Percentiles rank a stretch among this genome's conserved stretches.
These are phyloP conservation scores for Portevinia maculata DNA, from an alignment of 2,888 invertebrate species.

Conservation along the genomic window DNA sequence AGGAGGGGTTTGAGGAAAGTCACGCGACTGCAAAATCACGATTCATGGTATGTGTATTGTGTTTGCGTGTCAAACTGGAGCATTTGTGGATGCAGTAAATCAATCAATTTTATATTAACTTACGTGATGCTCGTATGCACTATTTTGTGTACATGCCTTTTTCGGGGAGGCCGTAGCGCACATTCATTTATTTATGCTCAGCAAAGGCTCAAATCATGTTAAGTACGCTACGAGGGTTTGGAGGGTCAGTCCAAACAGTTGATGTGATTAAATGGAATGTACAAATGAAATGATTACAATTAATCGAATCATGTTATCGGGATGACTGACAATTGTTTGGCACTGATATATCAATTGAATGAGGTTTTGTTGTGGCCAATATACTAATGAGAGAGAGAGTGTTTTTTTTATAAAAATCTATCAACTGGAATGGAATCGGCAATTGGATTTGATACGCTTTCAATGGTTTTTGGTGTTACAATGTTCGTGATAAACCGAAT, in stretches of 20 bases:
- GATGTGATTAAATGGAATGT: conserved; percentile 66
- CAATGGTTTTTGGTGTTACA: no score
- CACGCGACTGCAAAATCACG: conserved; percentile 61
- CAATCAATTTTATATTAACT: conserved; percentile 72
- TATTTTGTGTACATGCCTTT: no score
- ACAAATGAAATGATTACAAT: conserved; percentile 64
- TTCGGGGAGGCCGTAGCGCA: neutral
- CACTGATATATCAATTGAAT: conserved; percentile 36
- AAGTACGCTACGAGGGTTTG: conserved; percentile 15
- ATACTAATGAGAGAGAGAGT: neutral
- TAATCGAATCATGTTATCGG: conserved; percentile 60
- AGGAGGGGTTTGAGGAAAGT: conserved; percentile 21
- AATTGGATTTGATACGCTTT: no score
- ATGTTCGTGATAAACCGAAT: no score
- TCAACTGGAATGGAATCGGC: no score
- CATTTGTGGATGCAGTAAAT: conserved; percentile 55
- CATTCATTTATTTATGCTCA: conserved; percentile 60
- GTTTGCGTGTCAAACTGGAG: no score
- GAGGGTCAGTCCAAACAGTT: conserved; percentile 40
- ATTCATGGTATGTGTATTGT: conserved; percentile 4
- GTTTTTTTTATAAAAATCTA: no score
- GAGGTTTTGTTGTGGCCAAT: conserved; percentile 29
- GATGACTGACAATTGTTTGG: conserved; percentile 40
- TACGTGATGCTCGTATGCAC: conserved; percentile 25
- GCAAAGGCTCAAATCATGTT: conserved; percentile 13